Evolutionary conservation across 2,888 invertebrate species (phyloP).

Genomic region (Loripinus fragilis): DNA sequence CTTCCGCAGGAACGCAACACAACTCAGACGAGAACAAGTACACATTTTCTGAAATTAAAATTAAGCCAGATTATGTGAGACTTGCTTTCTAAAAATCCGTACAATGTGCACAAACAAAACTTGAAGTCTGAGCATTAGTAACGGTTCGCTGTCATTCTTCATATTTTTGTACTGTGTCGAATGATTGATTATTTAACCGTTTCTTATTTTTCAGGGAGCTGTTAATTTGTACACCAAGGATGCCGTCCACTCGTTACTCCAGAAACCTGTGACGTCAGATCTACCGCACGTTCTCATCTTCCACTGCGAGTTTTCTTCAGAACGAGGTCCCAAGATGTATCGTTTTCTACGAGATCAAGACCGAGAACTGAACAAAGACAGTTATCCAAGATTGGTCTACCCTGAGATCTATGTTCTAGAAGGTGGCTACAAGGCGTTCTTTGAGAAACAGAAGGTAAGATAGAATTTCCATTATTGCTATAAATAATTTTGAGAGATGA

Average conservation of each 20-base stretch:
- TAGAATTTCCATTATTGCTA: no score
- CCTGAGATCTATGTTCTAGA: constrained; percentile 96
- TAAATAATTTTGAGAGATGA: no score
- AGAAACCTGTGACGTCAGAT: constrained; percentile 29
- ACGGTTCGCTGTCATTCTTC: no score
- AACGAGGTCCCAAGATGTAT: constrained; percentile 58
- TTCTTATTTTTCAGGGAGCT: constrained; percentile 30
- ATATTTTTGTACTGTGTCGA: no score
- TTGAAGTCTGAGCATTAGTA: no score
- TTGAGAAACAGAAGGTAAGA: constrained; percentile 85
- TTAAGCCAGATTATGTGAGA: no score
- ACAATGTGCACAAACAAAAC: no score
- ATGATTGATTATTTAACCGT: no score
- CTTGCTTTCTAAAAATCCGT: no score
- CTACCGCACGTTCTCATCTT: constrained; percentile 56
- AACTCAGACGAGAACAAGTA: no score
- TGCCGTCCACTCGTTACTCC: constrained; percentile 36
- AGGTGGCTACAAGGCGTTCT: constrained; percentile 93
- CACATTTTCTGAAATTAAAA: no score
- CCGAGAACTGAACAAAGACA: constrained; percentile 89
- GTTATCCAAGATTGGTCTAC: constrained; percentile 92
- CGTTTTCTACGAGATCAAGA: constrained; percentile 93
- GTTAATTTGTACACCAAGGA: constrained; percentile 54
- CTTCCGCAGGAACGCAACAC: no score
- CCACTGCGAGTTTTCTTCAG: constrained; percentile 61